phyloP scores from a whole-genome alignment of 2,797 vertebrate genomes.

The Danio aesculapii region DNA sequence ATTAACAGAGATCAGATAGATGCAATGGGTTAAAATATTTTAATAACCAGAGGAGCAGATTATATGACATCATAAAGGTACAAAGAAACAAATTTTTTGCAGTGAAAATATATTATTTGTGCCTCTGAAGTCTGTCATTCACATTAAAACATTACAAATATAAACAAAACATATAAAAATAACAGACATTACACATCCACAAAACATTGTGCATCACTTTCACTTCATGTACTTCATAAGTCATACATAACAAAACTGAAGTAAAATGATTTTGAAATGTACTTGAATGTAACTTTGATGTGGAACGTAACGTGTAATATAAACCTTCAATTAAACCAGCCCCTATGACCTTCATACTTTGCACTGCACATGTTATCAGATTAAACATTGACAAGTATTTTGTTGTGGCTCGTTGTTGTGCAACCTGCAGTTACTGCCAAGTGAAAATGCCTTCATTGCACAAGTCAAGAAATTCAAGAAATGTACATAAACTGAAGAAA shows the following conservation, averaged over 20 bases:
- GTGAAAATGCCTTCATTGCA: conserved; percentile 7
- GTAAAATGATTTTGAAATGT: neutral
- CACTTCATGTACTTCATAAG: conserved; percentile 1
- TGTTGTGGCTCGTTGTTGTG: conserved; percentile 1
- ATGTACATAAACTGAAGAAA: neutral
- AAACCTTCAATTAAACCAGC: conserved; percentile 4
- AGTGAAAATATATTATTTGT: conserved; percentile 11
- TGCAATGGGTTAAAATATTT: neutral
- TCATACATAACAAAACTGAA: neutral
- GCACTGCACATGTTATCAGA: neutral
- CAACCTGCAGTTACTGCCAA: conserved; percentile 8
- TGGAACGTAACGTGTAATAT: neutral
- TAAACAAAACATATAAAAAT: neutral
- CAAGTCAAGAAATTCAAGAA: neutral
- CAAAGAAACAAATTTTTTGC: neutral
- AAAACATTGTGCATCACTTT: neutral
- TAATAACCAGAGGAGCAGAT: conserved; percentile 16
- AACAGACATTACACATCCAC: neutral
- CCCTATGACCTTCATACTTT: conserved; percentile 25
- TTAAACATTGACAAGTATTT: conserved; percentile 23
- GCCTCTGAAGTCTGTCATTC: neutral
- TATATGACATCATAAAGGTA: neutral
- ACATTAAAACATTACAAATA: neutral
- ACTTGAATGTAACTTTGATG: neutral
- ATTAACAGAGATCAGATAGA: neutral